Base-by-base conservation (phyloP, 2,113 vertebrate species). In the Alectura lathami region DNA sequence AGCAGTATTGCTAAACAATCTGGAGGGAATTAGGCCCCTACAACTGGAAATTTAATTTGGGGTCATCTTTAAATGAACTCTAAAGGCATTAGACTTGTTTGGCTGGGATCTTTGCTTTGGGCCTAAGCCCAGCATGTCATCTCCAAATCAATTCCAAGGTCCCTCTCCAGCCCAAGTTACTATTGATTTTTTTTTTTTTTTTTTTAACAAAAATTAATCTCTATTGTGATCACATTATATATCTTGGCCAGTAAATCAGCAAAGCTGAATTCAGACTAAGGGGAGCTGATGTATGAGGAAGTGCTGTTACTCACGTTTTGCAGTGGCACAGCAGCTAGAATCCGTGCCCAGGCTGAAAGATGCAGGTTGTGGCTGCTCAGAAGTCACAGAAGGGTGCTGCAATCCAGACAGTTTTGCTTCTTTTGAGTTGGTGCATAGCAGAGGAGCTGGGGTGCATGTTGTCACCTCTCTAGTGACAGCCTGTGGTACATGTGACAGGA, bases 1-100 rank as follows among this genome's bases (percentile, higher is more conserved):
- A 87, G n/a, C 27, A 68, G 62, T 91, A 68, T 93, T 93, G 93
- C 83, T 95, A 95, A 94, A 95, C 69, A 95, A 76, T 92, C 77
- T 89, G 68, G 48, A 96, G 86, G 86, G 87, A 92, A 91, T 91
- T 88, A 92, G 73, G 57, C 40, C 36, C 56, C 43, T 68, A 77
- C 48, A 92, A 96, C 30, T 93, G 92, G 91, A 97, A 96, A 96
- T 86, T 90, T 92, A 91, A 96, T 96, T 97, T 91, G 18, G 53
- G 91, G 91, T 94, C 77, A 64, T 95, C 89, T 97, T 96, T 91
- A 96, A 93, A 83, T 94, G 94, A 95, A 94, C 91, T 96, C 77
- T 93, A 88, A 96, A 96, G 96, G 87, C 93, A 94, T 95, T 93
- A 93, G 73, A 75, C 67, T 83, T 67, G 38, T 75, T 94, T 93